Evolutionary conservation across 1,140 invertebrate genomes (phyloP).

Genomic region (Drosophila sulfurigaster): DNA sequence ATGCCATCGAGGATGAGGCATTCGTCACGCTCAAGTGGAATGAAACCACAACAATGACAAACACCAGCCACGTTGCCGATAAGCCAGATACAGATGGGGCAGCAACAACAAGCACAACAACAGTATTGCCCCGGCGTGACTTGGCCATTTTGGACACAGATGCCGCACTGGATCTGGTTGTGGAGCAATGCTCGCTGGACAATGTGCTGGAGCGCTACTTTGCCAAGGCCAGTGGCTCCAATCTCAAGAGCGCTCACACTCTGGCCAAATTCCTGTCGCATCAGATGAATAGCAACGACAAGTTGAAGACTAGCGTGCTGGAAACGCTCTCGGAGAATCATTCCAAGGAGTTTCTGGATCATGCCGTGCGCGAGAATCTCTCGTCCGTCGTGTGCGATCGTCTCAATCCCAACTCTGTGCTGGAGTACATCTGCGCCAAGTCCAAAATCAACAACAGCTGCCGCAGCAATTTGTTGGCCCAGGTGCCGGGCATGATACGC

Average conservation of each 20-base stretch:
- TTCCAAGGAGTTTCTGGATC: constrained; percentile 82
- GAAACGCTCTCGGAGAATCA: constrained; percentile 84
- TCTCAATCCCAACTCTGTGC: constrained; percentile 77
- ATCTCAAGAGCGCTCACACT: constrained; percentile 52
- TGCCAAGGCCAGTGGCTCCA: constrained; percentile 28
- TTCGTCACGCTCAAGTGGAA: constrained; percentile 70
- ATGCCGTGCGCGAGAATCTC: constrained; percentile 81
- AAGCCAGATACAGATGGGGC: not conserved
- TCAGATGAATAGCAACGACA: constrained; percentile 70
- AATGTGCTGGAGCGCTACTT: constrained; percentile 72
- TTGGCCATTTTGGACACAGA: constrained; percentile 56
- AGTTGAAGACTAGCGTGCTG: constrained; percentile 72
- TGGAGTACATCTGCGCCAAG: constrained; percentile 84
- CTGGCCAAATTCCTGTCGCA: constrained; percentile 72
- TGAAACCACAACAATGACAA: constrained; percentile 51
- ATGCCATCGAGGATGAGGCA: constrained; percentile 54
- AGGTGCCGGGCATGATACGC: constrained; percentile 71
- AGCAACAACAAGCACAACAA: not conserved
- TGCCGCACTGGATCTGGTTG: constrained; percentile 53
- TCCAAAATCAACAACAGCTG: constrained; percentile 76
- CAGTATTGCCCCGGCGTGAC: constrained; percentile 8
- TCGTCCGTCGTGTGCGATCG: constrained; percentile 83
- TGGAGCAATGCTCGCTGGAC: constrained; percentile 65
- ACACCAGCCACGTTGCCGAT: constrained; percentile 7
- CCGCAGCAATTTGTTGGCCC: constrained; percentile 64